A percentile compares a stretch with the other conserved stretches of the same genome.
phyloP scores from a whole-genome alignment of 2,113 vertebrate species.

The Cinclus cinclus region DNA sequence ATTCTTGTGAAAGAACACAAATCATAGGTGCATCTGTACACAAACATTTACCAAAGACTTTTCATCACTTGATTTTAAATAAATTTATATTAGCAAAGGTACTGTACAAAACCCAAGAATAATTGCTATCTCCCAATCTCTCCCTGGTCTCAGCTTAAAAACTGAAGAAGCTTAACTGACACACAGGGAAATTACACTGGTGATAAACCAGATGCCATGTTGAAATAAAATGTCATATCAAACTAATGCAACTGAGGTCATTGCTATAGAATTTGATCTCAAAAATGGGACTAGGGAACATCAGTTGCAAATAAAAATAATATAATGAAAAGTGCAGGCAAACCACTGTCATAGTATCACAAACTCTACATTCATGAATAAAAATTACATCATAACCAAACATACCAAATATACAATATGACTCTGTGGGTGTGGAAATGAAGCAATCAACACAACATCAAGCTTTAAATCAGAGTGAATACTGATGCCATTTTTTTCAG shows the following conservation, averaged over 20 bases:
- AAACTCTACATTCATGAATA: not conserved
- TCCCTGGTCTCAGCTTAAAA: not conserved
- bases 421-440: not conserved
- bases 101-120: not conserved
- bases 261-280: not conserved
- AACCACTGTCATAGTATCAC: not conserved
- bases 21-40: not conserved
- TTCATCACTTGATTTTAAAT: not conserved
- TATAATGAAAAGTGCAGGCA: not conserved
- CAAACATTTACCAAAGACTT: not conserved
- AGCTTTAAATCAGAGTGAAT: slow-evolving; percentile 31
- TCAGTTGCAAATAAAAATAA: slow-evolving; percentile 17
- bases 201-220: slow-evolving; percentile 39
- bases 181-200: slow-evolving; percentile 1
- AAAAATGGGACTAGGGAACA: not conserved
- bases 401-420: not conserved
- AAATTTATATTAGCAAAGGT: not conserved
- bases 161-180: not conserved
- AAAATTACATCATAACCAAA: not conserved
- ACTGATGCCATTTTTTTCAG: not conserved
- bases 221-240: not conserved
- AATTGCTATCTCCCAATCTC: not conserved
- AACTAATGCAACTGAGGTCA: not conserved
- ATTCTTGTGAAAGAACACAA: not conserved
- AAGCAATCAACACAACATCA: slow-evolving; percentile 43